phyloP scores from a whole-genome alignment of 2,888 invertebrate genomes.

The Drosophila demipolita region DNA sequence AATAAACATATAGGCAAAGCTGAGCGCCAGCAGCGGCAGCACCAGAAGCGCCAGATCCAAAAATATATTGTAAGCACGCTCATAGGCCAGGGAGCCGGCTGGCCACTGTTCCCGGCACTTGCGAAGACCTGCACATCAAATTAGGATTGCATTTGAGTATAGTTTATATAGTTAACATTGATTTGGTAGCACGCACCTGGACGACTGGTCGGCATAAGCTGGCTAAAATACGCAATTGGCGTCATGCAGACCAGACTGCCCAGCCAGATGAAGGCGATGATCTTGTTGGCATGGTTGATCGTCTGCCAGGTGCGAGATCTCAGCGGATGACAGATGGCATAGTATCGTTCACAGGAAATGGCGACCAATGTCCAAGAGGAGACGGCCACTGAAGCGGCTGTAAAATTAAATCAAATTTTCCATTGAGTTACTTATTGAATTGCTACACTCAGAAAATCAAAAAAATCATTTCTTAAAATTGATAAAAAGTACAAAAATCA shows the following conservation, averaged over 20 bases:
- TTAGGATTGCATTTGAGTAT: neutral
- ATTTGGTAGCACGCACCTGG: constrained; percentile 69
- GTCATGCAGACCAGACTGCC: constrained; percentile 88
- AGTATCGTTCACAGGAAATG: constrained; percentile 91
- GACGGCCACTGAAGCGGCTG: constrained; percentile 91
- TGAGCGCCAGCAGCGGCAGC: constrained; percentile 88
- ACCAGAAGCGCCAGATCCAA: constrained; percentile 89
- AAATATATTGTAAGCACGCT: constrained; percentile 88
- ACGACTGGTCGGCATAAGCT: constrained; percentile 86
- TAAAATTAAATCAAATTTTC: neutral
- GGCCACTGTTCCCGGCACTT: constrained; percentile 89
- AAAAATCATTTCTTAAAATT: neutral
- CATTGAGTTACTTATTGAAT: neutral
- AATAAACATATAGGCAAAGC: constrained; percentile 88
- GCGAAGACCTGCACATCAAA: constrained; percentile 85
- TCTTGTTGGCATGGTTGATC: constrained; percentile 90
- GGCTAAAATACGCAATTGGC: constrained; percentile 88
- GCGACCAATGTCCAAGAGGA: constrained; percentile 92
- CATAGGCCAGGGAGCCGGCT: constrained; percentile 85
- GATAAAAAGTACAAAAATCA: neutral
- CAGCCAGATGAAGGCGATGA: constrained; percentile 89
- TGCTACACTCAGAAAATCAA: neutral
- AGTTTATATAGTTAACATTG: neutral
- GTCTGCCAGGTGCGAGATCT: constrained; percentile 92
- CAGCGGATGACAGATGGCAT: constrained; percentile 91